Evolutionary conservation across 2,888 invertebrate genomes (phyloP), one percentile per base, ranked within the genome.

Genomic region (Drosophila percnosoma): DNA sequence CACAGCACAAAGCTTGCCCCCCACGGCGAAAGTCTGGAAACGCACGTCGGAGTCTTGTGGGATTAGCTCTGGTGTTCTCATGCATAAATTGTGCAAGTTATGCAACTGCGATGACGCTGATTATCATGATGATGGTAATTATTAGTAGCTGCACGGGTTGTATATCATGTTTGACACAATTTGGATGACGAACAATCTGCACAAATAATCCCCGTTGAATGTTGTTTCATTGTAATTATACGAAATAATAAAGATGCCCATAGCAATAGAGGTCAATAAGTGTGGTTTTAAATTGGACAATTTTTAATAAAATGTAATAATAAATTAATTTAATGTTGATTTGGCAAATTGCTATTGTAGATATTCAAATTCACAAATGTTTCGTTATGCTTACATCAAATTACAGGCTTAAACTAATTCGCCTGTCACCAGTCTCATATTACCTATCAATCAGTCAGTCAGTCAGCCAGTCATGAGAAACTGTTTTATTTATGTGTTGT

Each of bases 61-160:
- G 87, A 84, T 84, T 84, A 84, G 78, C 78, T 73, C 73, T 65
- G 77, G 60, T 73, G 75, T 80, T 78, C 75, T 80, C 83, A 82
- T 86, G 83, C 83, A 84, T 86, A 84, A 84, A 86, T 84, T 87
- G 75, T 59, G 85, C 85, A 85, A 83, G 82, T 80, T 80, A 71
- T 75, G 74, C 77, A 78, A 61, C 53, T 48, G 55, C 54, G 24
- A n/a, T 51, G 55, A 36, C 49, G 34, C 31, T 63, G 52, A 51
- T 51, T 18, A 49, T 62, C 29, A 60, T 49, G 48, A 36, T 61
- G 51, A 60, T 34, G 0, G 33, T 36, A 38, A 48, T 29, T 48
- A 48, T 53, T 40, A 57, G 27, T 48, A 24, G 45, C 45, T 49
- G 48, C 68, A 27, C 49, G 74, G 63, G 57, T 1, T 63, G 34